A percentile compares a stretch with the other conserved stretches of the same genome.
phyloP scores from a whole-genome alignment of 37 sponge, comb jelly and placozoan genomes.

The Petrosia ficiformis region DNA sequence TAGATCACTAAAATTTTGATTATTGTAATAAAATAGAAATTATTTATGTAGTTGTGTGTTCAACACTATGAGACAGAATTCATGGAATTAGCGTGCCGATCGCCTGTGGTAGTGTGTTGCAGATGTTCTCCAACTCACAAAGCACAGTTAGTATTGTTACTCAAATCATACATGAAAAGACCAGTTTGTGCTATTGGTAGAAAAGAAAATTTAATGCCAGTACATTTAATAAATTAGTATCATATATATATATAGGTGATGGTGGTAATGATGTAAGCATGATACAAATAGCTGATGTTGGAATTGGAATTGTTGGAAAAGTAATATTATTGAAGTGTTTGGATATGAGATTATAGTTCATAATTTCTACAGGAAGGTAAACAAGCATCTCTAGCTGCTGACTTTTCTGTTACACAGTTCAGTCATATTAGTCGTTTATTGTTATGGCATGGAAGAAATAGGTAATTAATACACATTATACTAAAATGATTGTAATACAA shows the following conservation, averaged over 20 bases:
- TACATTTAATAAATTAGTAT: not conserved
- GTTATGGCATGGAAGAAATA: slow-evolving; percentile 96
- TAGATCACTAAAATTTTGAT: not conserved
- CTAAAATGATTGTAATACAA: not conserved
- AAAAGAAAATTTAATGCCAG: slow-evolving; percentile 13
- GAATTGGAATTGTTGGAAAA: slow-evolving; percentile 94
- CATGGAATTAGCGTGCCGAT: slow-evolving; percentile 85
- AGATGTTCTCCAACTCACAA: slow-evolving; percentile 96
- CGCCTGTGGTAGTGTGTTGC: slow-evolving; percentile 89
- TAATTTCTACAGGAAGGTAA: slow-evolving; percentile 76
- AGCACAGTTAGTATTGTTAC: slow-evolving; percentile 76
- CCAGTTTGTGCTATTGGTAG: slow-evolving; percentile 85
- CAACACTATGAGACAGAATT: slow-evolving; percentile 81
- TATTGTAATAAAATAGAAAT: not conserved
- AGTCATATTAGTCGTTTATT: slow-evolving; percentile 77
- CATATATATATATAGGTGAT: slow-evolving; percentile 44
- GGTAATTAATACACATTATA: slow-evolving; percentile 32
- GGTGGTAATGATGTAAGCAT: slow-evolving; percentile 98
- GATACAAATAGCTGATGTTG: slow-evolving; percentile 95
- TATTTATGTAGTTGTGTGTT: slow-evolving; percentile 61
- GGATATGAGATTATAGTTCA: not conserved
- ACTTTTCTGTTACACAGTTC: slow-evolving; percentile 94
- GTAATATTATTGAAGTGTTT: slow-evolving; percentile 13
- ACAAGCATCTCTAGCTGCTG: slow-evolving; percentile 94
- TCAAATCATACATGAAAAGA: slow-evolving; percentile 71